Evolutionary conservation across 2,797 vertebrate genomes (phyloP).

Genomic region (Cyprinella venusta): DNA sequence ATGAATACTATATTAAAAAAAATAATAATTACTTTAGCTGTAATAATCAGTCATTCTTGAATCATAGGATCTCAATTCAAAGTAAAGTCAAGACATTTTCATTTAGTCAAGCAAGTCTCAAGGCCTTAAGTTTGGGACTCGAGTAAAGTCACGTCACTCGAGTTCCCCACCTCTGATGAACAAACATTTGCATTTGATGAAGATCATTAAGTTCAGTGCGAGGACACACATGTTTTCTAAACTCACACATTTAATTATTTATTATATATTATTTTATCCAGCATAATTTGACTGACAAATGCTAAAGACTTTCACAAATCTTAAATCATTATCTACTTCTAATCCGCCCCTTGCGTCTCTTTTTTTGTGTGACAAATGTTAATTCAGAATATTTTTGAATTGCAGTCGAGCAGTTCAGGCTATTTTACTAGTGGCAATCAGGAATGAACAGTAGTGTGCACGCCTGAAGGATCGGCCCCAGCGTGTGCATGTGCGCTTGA

Average conservation of each 20-base stretch:
- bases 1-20: no score
- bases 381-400: not conserved
- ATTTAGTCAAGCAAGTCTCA: no score
- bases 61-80: no score
- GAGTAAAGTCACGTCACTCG: no score
- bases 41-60: no score
- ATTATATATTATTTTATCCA: not conserved
- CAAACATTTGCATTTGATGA: not conserved
- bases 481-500: no score
- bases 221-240: not conserved
- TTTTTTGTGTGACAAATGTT: not conserved
- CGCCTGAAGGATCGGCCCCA: no score
- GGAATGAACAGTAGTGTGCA: no score
- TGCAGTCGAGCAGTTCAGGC: not conserved
- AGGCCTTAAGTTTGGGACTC: no score
- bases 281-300: not conserved
- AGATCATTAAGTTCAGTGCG: not conserved
- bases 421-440: not conserved
- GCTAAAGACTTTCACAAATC: not conserved
- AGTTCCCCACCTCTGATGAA: not conserved
- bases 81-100: no score
- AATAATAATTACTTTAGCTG: no score
- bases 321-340: no score
- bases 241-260: not conserved
- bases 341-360: not conserved